phyloP scores from a whole-genome alignment of 2,888 invertebrate genomes.

The Cheilosia impressa region DNA sequence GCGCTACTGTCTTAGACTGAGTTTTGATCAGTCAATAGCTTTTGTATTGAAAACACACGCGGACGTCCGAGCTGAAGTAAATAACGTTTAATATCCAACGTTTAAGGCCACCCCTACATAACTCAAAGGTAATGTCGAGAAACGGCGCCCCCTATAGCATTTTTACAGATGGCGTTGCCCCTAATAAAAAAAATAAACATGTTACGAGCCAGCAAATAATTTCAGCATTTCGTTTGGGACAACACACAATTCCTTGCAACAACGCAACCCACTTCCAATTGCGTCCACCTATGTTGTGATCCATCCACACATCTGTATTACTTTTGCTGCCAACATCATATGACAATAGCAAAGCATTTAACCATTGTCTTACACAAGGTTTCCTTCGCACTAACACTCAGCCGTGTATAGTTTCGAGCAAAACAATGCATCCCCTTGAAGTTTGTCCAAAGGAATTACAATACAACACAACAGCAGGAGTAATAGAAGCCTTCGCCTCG shows the following conservation, averaged over 20 bases:
- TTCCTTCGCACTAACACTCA: conserved; percentile 15
- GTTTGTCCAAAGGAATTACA: conserved; percentile 50
- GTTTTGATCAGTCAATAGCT: too few relatives aligned
- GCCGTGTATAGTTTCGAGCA: conserved; percentile 5
- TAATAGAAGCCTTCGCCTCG: conserved; percentile 45
- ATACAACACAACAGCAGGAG: conserved; percentile 40
- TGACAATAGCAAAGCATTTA: conserved; percentile 28
- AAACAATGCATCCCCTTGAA: conserved; percentile 45
- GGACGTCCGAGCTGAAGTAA: too few relatives aligned
- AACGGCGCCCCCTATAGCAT: too few relatives aligned
- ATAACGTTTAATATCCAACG: too few relatives aligned
- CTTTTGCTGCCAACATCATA: conserved; percentile 8
- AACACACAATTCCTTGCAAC: neutral
- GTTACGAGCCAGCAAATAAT: neutral
- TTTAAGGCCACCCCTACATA: too few relatives aligned
- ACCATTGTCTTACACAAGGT: conserved; percentile 17
- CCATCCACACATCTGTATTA: conserved; percentile 11
- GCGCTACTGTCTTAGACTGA: too few relatives aligned
- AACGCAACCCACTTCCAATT: neutral
- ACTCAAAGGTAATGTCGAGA: too few relatives aligned
- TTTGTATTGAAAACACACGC: too few relatives aligned
- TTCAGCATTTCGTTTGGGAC: neutral
- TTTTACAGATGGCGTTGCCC: neutral
- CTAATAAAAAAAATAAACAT: neutral
- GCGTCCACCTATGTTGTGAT: neutral